Percentiles rank a stretch among this genome's conserved stretches.
phyloP scores from a whole-genome alignment of 1,140 invertebrate genomes.

The Ylistrum balloti region DNA sequence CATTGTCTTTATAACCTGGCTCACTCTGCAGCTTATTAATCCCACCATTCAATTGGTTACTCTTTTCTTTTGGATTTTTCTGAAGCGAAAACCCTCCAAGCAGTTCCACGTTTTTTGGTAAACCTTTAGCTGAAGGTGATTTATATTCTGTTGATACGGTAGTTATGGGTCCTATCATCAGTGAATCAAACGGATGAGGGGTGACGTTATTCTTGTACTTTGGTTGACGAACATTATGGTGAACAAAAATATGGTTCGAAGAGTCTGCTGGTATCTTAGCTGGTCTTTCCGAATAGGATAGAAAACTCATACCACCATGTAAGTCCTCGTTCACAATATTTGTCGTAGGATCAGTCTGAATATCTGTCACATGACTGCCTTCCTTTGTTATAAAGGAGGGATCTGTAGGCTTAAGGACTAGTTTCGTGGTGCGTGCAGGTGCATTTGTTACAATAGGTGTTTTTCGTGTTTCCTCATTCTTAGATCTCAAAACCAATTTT shows the following conservation, averaged over 20 bases:
- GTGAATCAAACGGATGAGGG: background rate
- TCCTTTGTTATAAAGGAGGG: background rate
- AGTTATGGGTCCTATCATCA: background rate
- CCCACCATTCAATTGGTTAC: background rate
- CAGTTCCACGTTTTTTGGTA: background rate
- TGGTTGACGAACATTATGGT: background rate
- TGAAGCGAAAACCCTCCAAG: background rate
- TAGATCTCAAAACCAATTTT: background rate
- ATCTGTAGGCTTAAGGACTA: background rate
- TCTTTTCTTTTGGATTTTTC: background rate
- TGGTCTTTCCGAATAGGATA: background rate
- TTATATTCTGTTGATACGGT: background rate
- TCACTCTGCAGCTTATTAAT: background rate
- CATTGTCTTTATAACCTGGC: background rate
- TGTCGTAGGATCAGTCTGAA: background rate
- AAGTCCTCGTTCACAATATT: background rate
- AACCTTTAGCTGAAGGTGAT: background rate
- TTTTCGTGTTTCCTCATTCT: background rate
- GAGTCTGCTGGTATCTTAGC: background rate
- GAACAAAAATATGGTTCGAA: background rate
- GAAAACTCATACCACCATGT: background rate
- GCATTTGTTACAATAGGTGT: background rate
- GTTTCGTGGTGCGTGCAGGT: background rate
- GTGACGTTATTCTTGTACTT: background rate
- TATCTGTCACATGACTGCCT: background rate